phyloP scores from a whole-genome alignment of 2,113 vertebrate genomes.

The Emydura subglobosa region DNA sequence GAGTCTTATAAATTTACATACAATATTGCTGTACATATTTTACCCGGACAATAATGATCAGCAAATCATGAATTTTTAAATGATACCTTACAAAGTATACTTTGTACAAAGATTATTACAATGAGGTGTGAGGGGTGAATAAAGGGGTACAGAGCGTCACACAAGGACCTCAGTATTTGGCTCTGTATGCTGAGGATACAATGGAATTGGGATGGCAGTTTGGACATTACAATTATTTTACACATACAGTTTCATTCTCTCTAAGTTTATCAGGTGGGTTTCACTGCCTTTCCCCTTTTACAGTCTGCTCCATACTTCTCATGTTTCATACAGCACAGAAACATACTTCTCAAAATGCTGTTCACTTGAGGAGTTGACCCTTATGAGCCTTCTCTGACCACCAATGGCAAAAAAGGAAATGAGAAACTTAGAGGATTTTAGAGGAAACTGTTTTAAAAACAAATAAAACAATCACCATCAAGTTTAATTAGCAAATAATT shows the following conservation, averaged over 20 bases:
- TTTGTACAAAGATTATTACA: too few species aligned
- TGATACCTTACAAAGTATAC: too few species aligned
- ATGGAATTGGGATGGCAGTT: not conserved
- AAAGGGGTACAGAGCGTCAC: not conserved
- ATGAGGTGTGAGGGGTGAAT: too few species aligned
- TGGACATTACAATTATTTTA: not conserved
- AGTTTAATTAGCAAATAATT: conserved; percentile 24
- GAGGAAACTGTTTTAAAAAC: not conserved
- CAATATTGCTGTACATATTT: too few species aligned
- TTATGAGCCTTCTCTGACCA: not conserved
- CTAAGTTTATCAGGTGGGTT: not conserved
- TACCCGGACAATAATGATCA: too few species aligned
- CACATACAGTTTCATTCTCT: not conserved
- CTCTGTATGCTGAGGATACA: not conserved
- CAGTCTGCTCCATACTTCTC: not conserved
- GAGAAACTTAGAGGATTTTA: not conserved
- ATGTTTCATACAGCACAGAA: not conserved
- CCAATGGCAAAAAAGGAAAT: not conserved
- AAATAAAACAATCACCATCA: not conserved
- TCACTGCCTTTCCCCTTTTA: not conserved
- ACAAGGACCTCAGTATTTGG: not conserved
- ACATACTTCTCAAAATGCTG: not conserved
- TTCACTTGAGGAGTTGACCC: not conserved
- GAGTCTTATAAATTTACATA: too few species aligned
- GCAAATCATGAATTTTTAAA: too few species aligned